A percentile compares a stretch with the other conserved stretches of the same genome.
These are phyloP conservation scores for Donacobius atricapilla DNA, from an alignment of 2,113 vertebrate species.

Conservation along the genomic window DNA sequence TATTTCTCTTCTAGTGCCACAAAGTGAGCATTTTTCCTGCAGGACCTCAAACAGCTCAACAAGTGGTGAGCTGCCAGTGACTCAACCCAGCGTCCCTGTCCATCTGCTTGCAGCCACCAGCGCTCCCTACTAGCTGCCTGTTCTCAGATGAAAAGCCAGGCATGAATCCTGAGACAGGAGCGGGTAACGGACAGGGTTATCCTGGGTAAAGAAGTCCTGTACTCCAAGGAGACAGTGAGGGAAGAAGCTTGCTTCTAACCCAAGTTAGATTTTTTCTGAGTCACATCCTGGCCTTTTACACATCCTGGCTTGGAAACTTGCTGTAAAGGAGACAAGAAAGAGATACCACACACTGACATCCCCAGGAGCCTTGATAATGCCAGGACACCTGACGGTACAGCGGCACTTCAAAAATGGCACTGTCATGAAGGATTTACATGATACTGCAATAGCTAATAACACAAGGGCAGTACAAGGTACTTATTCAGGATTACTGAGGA, in stretches of 20 bases:
- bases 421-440: neutral
- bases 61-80: neutral
- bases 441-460: neutral
- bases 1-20: neutral
- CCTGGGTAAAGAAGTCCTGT: neutral
- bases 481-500: neutral
- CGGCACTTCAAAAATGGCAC: neutral
- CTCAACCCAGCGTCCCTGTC: neutral
- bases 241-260: neutral
- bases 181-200: neutral
- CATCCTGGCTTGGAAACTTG: neutral
- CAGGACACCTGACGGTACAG: neutral
- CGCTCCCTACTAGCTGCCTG: neutral
- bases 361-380: neutral
- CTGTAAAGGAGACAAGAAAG: neutral
- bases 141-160: neutral
- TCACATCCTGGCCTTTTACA: neutral
- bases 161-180: neutral
- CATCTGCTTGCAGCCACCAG: neutral
- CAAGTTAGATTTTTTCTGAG: neutral
- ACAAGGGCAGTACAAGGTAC: neutral
- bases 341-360: neutral
- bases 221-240: neutral
- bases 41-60: constrained; percentile 41
- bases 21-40: constrained; percentile 43